Conservation (phyloP, 2,113 vertebrate genomes). For the Ondatra zibethicus region DNA sequence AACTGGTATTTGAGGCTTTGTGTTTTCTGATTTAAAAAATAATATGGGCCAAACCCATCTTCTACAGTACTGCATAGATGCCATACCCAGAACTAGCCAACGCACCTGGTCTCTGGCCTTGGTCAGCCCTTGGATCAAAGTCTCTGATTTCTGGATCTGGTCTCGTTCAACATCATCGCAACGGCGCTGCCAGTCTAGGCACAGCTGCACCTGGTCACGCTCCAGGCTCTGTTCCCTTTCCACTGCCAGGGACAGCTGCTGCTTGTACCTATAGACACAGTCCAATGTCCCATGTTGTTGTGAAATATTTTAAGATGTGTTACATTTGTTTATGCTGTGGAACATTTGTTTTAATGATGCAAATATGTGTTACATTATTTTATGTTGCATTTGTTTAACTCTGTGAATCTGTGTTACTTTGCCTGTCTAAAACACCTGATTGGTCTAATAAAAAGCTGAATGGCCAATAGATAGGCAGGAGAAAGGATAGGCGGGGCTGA, state of each 20-base stretch:
- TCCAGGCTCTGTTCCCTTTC: conserved; percentile 86
- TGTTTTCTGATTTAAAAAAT: not conserved
- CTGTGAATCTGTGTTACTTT: too few relatives aligned
- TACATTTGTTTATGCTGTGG: too few relatives aligned
- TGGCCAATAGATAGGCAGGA: too few relatives aligned
- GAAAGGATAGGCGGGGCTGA: too few relatives aligned
- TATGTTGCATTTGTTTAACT: too few relatives aligned
- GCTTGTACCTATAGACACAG: conserved; percentile 86
- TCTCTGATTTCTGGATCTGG: conserved; percentile 86
- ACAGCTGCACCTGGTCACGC: conserved; percentile 86
- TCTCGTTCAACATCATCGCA: conserved; percentile 85
- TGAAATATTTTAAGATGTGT: too few relatives aligned
- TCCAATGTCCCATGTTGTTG: too few relatives aligned
- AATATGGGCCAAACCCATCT: not conserved
- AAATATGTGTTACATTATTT: too few relatives aligned
- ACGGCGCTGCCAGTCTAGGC: conserved; percentile 89
- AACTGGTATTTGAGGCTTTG: not conserved
- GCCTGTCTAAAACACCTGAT: too few relatives aligned
- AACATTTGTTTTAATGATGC: too few relatives aligned
- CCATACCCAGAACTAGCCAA: rapidly evolving
- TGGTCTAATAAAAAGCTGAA: too few relatives aligned
- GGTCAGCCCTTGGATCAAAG: conserved; percentile 86
- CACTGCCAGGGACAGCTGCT: conserved; percentile 85
- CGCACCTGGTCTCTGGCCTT: conserved; percentile 89
- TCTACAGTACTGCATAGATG: rapidly evolving